Percentiles rank a stretch among this genome's conserved stretches.
These are phyloP conservation scores for Canis aureus DNA, from an alignment of 2,113 vertebrate species.

Conservation along the genomic window DNA sequence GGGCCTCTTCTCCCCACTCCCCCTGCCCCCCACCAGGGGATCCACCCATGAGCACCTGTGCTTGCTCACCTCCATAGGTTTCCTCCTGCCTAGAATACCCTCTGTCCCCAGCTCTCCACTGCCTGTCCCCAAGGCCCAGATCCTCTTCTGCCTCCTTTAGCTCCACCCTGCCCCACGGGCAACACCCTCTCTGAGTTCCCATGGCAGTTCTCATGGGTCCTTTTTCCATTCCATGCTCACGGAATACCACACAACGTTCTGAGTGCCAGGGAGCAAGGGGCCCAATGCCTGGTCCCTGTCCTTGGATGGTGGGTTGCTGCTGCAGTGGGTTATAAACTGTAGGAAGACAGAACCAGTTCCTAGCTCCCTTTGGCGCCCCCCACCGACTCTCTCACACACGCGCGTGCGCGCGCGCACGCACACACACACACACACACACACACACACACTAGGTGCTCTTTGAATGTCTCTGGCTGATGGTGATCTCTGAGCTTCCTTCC, in stretches of 20 bases:
- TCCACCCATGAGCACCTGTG: neutral
- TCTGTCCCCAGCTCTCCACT: neutral
- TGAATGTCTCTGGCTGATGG: neutral
- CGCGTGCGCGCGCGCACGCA: no score
- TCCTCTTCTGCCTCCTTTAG: neutral
- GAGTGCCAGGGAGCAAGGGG: neutral
- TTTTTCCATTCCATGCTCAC: neutral
- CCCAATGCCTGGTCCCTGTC: neutral
- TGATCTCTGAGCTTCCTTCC: neutral
- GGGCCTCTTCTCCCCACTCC: no score
- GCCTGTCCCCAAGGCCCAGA: no score
- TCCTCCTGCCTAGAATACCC: neutral
- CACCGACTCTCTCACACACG: no score
- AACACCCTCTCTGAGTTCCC: neutral
- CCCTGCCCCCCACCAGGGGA: accelerated
- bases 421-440: no score
- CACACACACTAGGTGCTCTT: neutral
- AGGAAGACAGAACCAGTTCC: neutral
- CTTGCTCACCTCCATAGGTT: neutral
- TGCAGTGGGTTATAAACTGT: neutral
- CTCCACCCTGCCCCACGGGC: neutral
- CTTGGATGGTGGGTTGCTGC: neutral
- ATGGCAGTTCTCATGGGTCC: neutral
- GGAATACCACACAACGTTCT: neutral
- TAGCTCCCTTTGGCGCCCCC: neutral